phyloP scores from a whole-genome alignment of 2,888 invertebrate species.

The Coecobrya sp. region DNA sequence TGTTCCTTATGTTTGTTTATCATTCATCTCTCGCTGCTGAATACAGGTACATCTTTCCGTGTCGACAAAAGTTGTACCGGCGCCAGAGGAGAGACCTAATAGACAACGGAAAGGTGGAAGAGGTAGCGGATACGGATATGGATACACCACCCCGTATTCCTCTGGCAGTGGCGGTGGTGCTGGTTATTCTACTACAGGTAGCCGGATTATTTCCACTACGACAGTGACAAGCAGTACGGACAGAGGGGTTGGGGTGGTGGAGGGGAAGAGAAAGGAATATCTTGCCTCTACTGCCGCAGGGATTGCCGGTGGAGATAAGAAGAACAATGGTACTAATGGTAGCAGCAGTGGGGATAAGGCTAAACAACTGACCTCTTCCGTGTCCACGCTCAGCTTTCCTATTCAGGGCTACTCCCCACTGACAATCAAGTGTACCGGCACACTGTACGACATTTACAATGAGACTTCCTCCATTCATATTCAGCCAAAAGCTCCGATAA shows the following conservation, averaged over 20 bases:
- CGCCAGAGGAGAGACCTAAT: not conserved
- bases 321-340: not conserved
- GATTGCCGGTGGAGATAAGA: not conserved
- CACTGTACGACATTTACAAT: constrained; percentile 83
- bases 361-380: constrained; percentile 77
- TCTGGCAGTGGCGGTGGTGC: constrained; percentile 2
- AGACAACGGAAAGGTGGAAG: constrained; percentile 28
- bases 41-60: constrained; percentile 62
- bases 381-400: constrained; percentile 80
- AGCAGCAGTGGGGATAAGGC: not conserved
- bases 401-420: constrained; percentile 79
- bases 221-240: not conserved
- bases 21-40: not conserved
- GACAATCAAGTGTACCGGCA: constrained; percentile 83
- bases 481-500: constrained; percentile 74
- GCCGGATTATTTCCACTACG: not conserved
- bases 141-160: too few species aligned
- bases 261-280: constrained; percentile 19
- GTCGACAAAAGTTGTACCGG: constrained; percentile 53
- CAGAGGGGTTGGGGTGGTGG: not conserved
- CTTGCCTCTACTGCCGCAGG: not conserved
- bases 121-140: not conserved
- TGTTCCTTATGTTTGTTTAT: constrained; percentile 28
- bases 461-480: constrained; percentile 81
- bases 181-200: constrained; percentile 16